Evolutionary conservation across 2,888 invertebrate species (phyloP), one percentile per base, ranked within the genome.

Genomic region (Macroteleia sp.): DNA sequence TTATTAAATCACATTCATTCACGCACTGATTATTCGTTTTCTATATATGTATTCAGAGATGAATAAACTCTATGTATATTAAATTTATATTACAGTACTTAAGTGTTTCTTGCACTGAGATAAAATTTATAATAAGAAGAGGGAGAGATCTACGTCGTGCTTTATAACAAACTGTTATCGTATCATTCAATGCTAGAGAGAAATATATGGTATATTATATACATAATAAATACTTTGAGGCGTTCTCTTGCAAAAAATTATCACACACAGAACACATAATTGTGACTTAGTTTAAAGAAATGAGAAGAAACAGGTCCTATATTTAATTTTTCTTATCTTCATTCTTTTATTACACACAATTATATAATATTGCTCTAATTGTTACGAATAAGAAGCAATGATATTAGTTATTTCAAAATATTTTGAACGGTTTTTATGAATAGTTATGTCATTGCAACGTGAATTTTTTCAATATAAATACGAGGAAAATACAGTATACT

Each of bases 171-270:
- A 71, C 19, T 71, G 39, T 54, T 61, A 62, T 32, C 17, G 52
- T 54, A 71, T 46, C 61, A 54, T 62, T 48, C 46, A 64, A 64
- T 64, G 34, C 64, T 62, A 71, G 64, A 73, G 73, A 64, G 41
- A 73, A 64, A 57, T 57, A n/a, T n/a, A n/a, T n/a, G n/a, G 46
- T 64, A 28, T 57, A 50, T 61, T 73, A 73, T 73, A 73, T 73
- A 64, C 64, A 64, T 57, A 64, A 73, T 73, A 64, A n/a, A n/a
- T n/a, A 71, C 62, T 71, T 71, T 56, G 71, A 71, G 71, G 41
- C 48, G 25, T 56, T 36, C 62, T 5, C n/a, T 54, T 59, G 32
- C 42, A 25, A 52, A 42, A 46, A 48, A 70, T 39, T 17, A 50
- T 52, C 50, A 59, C 48, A 48, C 46, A 17, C 32, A 46, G 17